phyloP scores from a whole-genome alignment of 2,888 invertebrate genomes.

The Rugalucina vietnamica region DNA sequence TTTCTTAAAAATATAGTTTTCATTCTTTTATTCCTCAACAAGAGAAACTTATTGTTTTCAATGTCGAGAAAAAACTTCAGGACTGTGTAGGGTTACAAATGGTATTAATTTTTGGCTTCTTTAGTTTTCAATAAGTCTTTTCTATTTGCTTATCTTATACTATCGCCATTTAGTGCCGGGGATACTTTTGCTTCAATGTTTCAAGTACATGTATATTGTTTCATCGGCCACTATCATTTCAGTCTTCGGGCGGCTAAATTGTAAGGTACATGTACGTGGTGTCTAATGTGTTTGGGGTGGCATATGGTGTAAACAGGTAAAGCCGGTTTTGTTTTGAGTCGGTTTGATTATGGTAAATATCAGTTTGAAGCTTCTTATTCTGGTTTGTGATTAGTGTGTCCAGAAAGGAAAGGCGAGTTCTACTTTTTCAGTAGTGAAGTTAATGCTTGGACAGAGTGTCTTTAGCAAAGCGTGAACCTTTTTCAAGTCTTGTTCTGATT shows the following conservation, averaged over 20 bases:
- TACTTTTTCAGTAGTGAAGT: neutral
- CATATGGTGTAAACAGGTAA: neutral
- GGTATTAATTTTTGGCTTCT: neutral
- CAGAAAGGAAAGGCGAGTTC: neutral
- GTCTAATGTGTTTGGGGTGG: neutral
- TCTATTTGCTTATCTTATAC: neutral
- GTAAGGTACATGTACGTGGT: neutral
- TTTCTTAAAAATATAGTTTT: neutral
- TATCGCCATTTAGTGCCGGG: too few relatives aligned
- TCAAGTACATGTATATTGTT: neutral
- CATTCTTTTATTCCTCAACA: neutral
- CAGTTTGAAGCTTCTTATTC: neutral
- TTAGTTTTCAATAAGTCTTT: neutral
- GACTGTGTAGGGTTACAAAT: neutral
- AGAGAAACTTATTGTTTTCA: neutral
- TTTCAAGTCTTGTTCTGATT: neutral
- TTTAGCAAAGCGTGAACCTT: neutral
- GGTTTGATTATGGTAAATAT: neutral
- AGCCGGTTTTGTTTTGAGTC: neutral
- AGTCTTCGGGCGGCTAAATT: neutral
- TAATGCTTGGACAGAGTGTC: neutral
- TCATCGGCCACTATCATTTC: neutral
- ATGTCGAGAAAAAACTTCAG: neutral
- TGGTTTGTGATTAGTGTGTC: neutral
- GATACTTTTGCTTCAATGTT: neutral